These are phyloP conservation scores for Osmerus mordax DNA, from an alignment of 2,113 vertebrate species.

Conservation along the genomic window DNA sequence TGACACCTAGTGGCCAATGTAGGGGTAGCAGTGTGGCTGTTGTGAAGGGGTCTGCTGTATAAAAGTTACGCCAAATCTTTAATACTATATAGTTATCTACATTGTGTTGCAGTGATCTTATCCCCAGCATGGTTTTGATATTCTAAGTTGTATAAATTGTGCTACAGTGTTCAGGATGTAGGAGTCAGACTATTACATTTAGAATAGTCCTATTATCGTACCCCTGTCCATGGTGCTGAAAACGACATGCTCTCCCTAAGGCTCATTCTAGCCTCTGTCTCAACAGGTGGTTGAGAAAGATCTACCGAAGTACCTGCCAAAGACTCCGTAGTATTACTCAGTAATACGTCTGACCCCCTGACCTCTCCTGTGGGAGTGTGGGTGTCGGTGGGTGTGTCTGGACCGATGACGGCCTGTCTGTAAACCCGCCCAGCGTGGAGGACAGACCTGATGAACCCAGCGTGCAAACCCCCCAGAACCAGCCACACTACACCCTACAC, in stretches of 20 bases:
- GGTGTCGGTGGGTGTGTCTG: conserved; percentile 54
- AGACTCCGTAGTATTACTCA: neutral
- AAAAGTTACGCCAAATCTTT: neutral
- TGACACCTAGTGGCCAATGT: neutral
- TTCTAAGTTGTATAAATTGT: too few species aligned
- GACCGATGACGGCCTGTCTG: conserved; percentile 81
- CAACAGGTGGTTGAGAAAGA: conserved; percentile 88
- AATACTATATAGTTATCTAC: neutral
- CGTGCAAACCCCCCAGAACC: conserved; percentile 76
- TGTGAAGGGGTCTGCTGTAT: neutral
- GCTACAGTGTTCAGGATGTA: neutral
- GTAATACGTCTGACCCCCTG: neutral
- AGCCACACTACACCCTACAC: conserved; percentile 31
- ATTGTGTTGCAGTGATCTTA: too few species aligned
- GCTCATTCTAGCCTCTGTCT: neutral
- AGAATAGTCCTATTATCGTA: too few species aligned
- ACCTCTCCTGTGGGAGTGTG: conserved; percentile 35
- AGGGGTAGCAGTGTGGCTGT: neutral
- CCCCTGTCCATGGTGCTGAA: conserved; percentile 1
- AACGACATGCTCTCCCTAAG: neutral
- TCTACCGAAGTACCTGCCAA: conserved; percentile 80
- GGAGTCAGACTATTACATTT: too few species aligned
- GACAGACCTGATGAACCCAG: conserved; percentile 75
- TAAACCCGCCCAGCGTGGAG: conserved; percentile 79
- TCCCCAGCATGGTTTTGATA: too few species aligned